phyloP scores from a whole-genome alignment of 2,113 vertebrate genomes.

The Osmerus eperlanus region DNA sequence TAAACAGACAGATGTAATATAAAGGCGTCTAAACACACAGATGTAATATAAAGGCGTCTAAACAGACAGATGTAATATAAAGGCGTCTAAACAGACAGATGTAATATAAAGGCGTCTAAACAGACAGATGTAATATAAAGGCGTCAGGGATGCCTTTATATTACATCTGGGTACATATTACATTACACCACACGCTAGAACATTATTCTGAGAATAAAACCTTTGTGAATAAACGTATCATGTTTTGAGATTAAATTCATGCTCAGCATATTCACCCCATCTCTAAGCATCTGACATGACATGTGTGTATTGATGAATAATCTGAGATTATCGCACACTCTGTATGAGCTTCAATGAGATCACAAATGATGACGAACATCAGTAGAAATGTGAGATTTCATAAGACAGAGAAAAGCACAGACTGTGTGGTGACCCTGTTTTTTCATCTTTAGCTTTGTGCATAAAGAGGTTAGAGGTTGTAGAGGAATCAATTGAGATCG shows the following conservation, averaged over 20 bases:
- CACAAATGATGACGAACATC: constrained; percentile 28
- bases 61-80: too few relatives aligned
- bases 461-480: constrained; percentile 26
- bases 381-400: neutral
- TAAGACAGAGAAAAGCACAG: neutral
- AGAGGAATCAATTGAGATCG: constrained; percentile 49
- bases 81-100: neutral
- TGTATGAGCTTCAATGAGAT: constrained; percentile 18
- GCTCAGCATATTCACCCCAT: constrained; percentile 9
- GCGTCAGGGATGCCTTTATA: too few relatives aligned
- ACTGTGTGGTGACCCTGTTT: constrained; percentile 5
- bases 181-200: neutral
- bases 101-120: neutral
- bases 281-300: neutral
- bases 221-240: neutral
- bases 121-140: neutral
- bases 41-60: too few relatives aligned
- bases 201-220: neutral
- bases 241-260: neutral
- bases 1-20: neutral
- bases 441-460: constrained; percentile 1
- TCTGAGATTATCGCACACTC: constrained; percentile 19
- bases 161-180: too few relatives aligned
- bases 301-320: constrained; percentile 20
- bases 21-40: too few relatives aligned